Base-by-base conservation (phyloP, 1,140 invertebrate species). In the Leptinotarsa undecemlineata region DNA sequence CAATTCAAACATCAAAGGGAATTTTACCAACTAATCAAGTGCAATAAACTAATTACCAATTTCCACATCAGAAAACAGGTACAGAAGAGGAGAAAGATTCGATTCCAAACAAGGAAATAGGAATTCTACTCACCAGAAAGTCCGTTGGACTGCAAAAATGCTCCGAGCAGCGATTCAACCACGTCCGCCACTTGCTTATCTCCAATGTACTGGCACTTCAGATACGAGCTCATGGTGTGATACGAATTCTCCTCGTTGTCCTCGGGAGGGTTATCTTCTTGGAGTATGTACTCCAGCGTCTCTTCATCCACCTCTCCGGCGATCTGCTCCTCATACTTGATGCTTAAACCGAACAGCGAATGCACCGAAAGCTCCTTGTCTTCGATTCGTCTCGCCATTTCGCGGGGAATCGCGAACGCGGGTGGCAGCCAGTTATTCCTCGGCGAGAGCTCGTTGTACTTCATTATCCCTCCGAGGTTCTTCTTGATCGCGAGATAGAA, bases 131-230 rank as follows among this genome's bases (percentile, higher is more conserved):
- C 86, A 51, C 85, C 86, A 51, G 84, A 76, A 17, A 89, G 80
- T 1, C 89, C 88, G 75, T 86, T 89, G 80, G 89, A 89, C 57
- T 88, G 82, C 0, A 94, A 86, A 81, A 95, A 94, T 15, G 91
- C 92, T 0, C 95, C 96, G 42, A 96, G 89, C 1, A 98, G 83
- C 0, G 95, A 93, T 86, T 97, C 95, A 2, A 96, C 89, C 78
- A 89, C 90, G 86, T 97, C 95, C 1, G 95, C 91, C 3, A 96
- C 86, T 61, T 87, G 88, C 88, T 96, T 89, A 77, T 90, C 88
- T 4, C 84, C 82, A 3, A 93, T 81, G 23, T 85, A 78, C 78
- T 90, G 87, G 14, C 84, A 81, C 17, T 85, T 87, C 33, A 88
- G 80, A 80, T 85, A 88, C 69, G 82, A 80, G 57, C 86, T 85